Evolutionary conservation across 2,888 invertebrate genomes (phyloP), one percentile per base, ranked within the genome.

Genomic region (Amiota minor): DNA sequence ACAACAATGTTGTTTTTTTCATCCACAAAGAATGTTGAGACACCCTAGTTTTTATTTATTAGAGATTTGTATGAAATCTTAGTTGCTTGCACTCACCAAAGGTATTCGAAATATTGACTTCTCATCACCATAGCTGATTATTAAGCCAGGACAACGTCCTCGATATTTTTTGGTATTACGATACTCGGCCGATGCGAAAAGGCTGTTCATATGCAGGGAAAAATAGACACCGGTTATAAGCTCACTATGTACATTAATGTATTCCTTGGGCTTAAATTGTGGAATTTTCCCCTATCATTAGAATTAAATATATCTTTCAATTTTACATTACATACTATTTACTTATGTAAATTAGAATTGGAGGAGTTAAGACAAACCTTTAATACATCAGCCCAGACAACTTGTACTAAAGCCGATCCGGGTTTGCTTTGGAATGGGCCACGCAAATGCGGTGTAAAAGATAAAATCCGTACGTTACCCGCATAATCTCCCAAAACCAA

Each of bases 401-500:
- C 87, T 79, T 91, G 91, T 9, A 92, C 88, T 47, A 93, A 86
- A 18, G 93, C 92, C 10, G 92, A 90, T 68, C 93, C 93, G 0
- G 93, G 92, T 80, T 92, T 91, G 82, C 93, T 94, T 83, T 93
- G 93, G 87, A 95, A 95, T 0, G 94, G 95, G 0, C 95, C 94
- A 73, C 94, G 91, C 73, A 92, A 88, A 72, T 92, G 81, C 0
- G 93, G 90, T 47, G 92, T 91, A 88, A 95, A 94, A 70, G 91
- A 89, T 73, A 95, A 90, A 64, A 94, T 90, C 72, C 91, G 91
- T 35, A 95, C 91, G 86, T 92, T 93, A 11, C 97, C 96, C 2
- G 92, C 92, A 82, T 92, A 93, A 87, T 96, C 96, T 0, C 96
- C 96, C 76, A 94, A 91, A 47, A 95, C 88, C 76, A 96, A 88